phyloP scores from a whole-genome alignment of 2,113 vertebrate species.

The Geococcyx californianus region DNA sequence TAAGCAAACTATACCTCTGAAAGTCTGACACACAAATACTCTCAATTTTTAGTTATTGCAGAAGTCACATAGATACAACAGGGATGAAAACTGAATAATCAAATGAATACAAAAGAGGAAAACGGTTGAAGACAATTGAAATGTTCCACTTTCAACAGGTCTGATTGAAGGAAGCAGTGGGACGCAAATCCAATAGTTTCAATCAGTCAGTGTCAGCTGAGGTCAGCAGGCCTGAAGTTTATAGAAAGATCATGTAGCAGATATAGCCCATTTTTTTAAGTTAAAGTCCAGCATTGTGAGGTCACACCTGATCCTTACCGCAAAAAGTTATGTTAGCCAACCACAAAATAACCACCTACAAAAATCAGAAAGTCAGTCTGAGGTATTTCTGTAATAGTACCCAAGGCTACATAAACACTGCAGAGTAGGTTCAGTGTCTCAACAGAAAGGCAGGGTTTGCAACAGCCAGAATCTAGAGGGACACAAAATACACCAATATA shows the following conservation, averaged over 20 bases:
- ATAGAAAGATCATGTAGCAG: background rate
- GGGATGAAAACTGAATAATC: background rate
- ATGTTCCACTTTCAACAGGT: background rate
- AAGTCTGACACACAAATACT: background rate
- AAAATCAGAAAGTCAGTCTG: background rate
- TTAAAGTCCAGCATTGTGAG: constrained; percentile 20
- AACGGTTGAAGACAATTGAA: background rate
- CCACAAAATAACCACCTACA: constrained; percentile 48
- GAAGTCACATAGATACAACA: background rate
- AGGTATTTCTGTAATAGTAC: background rate
- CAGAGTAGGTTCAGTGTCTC: background rate
- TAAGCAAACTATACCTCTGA: background rate
- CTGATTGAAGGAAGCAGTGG: background rate
- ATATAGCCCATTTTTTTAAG: background rate
- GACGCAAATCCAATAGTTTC: background rate
- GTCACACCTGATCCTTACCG: background rate
- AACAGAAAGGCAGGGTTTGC: background rate
- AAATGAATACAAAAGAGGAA: background rate
- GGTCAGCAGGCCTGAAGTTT: constrained; percentile 6
- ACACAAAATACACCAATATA: background rate
- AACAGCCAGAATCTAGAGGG: background rate
- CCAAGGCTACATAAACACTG: constrained; percentile 9
- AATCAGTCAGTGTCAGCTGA: background rate
- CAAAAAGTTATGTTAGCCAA: constrained; percentile 7
- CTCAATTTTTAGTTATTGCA: background rate